Percentiles rank a stretch among this genome's conserved stretches.
Evolutionary conservation across 2,797 vertebrate species (phyloP).

Genomic region (Schizopygopsis malacanthus): DNA sequence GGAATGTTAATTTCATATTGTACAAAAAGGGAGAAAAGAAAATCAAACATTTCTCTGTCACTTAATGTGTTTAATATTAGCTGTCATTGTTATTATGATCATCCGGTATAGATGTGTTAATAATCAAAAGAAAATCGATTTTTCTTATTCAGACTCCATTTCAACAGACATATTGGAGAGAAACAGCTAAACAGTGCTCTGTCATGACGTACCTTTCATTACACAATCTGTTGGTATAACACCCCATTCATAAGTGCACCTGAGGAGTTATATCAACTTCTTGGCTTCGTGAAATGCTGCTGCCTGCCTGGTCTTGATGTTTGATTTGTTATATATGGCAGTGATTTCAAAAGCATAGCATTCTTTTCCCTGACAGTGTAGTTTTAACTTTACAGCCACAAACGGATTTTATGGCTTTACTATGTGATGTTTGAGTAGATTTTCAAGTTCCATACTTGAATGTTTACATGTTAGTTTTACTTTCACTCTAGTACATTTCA

Average conservation of each 20-base stretch:
- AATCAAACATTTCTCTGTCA: conserved; percentile 47
- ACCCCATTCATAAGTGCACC: conserved; percentile 43
- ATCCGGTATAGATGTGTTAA: conserved; percentile 20
- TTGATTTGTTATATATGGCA: conserved; percentile 43
- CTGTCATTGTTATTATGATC: conserved; percentile 31
- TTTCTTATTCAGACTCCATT: not conserved
- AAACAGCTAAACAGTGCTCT: conserved; percentile 14
- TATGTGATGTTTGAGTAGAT: not conserved
- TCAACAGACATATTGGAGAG: conserved; percentile 18
- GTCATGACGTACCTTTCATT: conserved; percentile 43
- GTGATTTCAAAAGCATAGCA: conserved; percentile 1
- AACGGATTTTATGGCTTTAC: not conserved
- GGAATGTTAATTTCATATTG: conserved; percentile 31
- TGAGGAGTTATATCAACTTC: conserved; percentile 41
- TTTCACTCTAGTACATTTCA: not conserved
- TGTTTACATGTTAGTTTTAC: not conserved
- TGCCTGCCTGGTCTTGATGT: conserved; percentile 42
- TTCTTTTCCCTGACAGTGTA: conserved; percentile 24
- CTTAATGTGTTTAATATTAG: conserved; percentile 27
- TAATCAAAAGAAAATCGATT: conserved; percentile 9
- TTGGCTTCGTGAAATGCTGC: conserved; percentile 41
- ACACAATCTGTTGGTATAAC: conserved; percentile 50
- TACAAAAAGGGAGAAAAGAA: not conserved
- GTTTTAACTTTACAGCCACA: conserved; percentile 13
- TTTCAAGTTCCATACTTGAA: not conserved